Evolutionary conservation across 2,113 vertebrate genomes (phyloP).

Genomic region (Typhlomys cinereus): DNA sequence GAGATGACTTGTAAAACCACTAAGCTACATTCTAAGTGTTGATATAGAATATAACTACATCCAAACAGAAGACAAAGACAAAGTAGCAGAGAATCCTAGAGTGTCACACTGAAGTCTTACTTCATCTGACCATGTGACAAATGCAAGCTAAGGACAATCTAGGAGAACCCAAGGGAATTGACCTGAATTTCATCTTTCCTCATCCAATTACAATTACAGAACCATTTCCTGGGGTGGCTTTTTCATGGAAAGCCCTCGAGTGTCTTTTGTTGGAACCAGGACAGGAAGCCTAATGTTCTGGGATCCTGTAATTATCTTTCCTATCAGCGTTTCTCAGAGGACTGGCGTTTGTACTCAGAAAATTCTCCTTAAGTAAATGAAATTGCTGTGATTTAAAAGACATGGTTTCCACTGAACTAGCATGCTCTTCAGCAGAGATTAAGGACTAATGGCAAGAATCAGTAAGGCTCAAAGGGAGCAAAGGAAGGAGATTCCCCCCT

Average conservation of each 20-base stretch:
- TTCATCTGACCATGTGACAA: neutral
- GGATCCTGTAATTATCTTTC: conserved; percentile 58
- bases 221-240: conserved; percentile 23
- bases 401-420: neutral
- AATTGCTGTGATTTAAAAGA: conserved; percentile 14
- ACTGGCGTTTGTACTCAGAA: neutral
- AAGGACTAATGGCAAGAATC: neutral
- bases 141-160: conserved; percentile 33
- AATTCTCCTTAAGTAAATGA: conserved; percentile 33
- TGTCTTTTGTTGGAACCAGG: conserved; percentile 3
- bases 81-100: neutral
- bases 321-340: conserved; percentile 19
- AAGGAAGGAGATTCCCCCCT: neutral
- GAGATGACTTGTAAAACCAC: neutral
- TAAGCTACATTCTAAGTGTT: neutral
- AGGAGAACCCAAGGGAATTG: neutral
- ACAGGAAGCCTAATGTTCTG: conserved; percentile 39
- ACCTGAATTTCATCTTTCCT: conserved; percentile 52
- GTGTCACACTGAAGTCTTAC: neutral
- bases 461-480: neutral
- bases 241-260: neutral
- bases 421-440: neutral
- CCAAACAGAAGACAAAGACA: neutral
- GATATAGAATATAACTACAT: neutral
- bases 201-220: conserved; percentile 32